phyloP scores from a whole-genome alignment of 2,797 vertebrate species.

The Lerista edwardsae region DNA sequence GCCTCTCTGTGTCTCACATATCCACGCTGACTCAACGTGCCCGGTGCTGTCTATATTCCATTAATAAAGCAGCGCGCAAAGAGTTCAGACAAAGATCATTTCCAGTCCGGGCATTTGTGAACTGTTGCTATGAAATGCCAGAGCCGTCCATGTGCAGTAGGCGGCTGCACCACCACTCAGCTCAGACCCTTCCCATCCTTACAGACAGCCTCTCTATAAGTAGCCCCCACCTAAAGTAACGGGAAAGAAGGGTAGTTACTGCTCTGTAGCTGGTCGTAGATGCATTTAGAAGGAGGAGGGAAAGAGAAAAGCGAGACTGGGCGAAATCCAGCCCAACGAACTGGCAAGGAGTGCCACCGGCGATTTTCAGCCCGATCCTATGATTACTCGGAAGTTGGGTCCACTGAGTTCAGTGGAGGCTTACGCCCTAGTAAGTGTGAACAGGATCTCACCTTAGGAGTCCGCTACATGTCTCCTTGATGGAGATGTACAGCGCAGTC shows the following conservation, averaged over 20 bases:
- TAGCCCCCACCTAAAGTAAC: not conserved
- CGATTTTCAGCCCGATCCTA: not conserved
- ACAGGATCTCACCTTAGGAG: not conserved
- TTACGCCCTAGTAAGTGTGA: no score
- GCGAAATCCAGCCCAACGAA: not conserved
- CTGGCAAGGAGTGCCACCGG: not conserved
- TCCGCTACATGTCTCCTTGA: not conserved
- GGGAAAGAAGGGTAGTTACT: no score
- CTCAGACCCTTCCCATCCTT: not conserved
- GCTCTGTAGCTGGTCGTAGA: not conserved
- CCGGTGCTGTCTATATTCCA: not conserved
- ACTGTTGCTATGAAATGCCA: not conserved
- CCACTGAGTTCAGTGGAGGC: not conserved
- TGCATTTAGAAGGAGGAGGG: no score
- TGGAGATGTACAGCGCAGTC: not conserved
- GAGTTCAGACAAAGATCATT: not conserved
- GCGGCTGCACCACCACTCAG: not conserved
- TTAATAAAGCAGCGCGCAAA: not conserved
- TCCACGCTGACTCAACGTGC: no score
- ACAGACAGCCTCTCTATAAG: not conserved
- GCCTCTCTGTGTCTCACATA: no score
- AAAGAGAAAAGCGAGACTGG: not conserved
- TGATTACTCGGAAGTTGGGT: not conserved
- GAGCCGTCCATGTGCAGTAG: not conserved
- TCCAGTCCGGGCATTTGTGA: not conserved